phyloP scores from a whole-genome alignment of 2,888 invertebrate species.

The Andrena praecox region DNA sequence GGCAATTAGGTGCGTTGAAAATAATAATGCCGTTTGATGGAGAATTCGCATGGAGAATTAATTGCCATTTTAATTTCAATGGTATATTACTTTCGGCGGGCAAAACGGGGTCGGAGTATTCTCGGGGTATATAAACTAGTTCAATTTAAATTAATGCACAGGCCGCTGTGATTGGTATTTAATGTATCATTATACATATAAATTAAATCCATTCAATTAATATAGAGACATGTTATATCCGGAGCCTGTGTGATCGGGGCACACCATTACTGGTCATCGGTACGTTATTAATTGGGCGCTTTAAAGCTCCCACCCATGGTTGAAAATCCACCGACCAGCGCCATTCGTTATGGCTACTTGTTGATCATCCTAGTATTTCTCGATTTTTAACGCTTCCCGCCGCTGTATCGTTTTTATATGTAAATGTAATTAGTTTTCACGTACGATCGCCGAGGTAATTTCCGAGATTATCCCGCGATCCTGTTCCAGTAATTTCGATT shows the following conservation, averaged over 20 bases:
- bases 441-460: constrained; percentile 19
- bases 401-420: constrained; percentile 34
- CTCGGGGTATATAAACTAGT: constrained; percentile 7
- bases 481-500: constrained; percentile 50
- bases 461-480: constrained; percentile 36
- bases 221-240: background rate
- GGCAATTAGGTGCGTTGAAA: background rate
- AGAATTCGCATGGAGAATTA: background rate
- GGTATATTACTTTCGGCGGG: constrained; percentile 5
- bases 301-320: background rate
- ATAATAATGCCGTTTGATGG: background rate
- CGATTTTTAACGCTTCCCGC: constrained; percentile 7
- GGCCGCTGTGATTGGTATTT: constrained; percentile 19
- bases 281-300: constrained; percentile 30
- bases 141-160: constrained; percentile 25
- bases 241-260: constrained; percentile 18
- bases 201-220: constrained; percentile 49
- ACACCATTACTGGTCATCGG: background rate
- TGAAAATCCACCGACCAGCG: background rate
- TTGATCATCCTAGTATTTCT: constrained; percentile 41
- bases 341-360: constrained; percentile 43
- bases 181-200: constrained; percentile 33
- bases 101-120: background rate
- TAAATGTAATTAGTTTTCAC: constrained; percentile 45
- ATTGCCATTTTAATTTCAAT: background rate